These are phyloP conservation scores for Ciconia boyciana DNA, from an alignment of 2,113 vertebrate genomes.

Conservation along the genomic window DNA sequence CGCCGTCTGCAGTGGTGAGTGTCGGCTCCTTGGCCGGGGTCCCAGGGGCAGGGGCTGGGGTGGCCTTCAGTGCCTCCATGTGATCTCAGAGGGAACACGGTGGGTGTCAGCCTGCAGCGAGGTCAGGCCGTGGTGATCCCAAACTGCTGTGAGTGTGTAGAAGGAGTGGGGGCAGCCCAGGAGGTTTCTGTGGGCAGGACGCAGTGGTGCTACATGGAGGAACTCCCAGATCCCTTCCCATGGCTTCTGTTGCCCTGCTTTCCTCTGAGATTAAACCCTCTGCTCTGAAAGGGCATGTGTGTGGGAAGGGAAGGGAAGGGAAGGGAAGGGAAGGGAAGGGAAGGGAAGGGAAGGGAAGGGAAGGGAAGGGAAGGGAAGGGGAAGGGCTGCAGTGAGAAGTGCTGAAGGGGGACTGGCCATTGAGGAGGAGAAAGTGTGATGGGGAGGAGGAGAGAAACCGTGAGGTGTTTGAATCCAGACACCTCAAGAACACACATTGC, in stretches of 20 bases:
- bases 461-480: neutral
- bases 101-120: neutral
- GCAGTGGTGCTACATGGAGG: accelerated
- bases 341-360: no score
- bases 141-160: neutral
- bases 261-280: neutral
- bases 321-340: no score
- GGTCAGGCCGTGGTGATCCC: neutral
- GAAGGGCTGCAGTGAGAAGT: neutral
- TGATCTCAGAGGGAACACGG: neutral
- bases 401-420: neutral
- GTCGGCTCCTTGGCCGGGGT: no score
- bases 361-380: no score
- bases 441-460: neutral
- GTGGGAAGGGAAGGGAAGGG: no score
- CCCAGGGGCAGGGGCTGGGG: neutral
- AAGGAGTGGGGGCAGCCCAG: neutral
- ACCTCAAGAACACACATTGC: neutral
- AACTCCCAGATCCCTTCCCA: neutral
- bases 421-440: neutral
- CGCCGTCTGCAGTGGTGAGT: neutral
- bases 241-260: neutral
- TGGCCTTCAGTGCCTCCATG: neutral
- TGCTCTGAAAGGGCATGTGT: neutral
- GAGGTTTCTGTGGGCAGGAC: neutral